Evolutionary conservation across 2,113 vertebrate genomes (phyloP).

Genomic region (Antigone vipio): DNA sequence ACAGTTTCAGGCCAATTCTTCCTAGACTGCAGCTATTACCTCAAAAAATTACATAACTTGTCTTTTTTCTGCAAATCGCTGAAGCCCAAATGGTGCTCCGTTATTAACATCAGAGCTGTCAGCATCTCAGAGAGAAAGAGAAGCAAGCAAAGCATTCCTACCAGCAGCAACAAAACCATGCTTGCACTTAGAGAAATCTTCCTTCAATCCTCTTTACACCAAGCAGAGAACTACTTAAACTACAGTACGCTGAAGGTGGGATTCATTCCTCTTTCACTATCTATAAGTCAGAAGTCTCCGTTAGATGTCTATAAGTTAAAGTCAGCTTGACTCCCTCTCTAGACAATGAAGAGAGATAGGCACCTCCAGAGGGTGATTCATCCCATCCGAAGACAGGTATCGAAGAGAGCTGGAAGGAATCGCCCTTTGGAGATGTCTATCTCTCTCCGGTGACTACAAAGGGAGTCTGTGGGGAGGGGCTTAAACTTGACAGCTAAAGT

Average conservation of each 20-base stretch:
- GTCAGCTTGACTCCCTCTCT: not conserved
- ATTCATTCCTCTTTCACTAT: constrained; percentile 7
- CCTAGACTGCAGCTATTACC: constrained; percentile 49
- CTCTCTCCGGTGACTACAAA: not conserved
- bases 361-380: not conserved
- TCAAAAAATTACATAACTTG: constrained; percentile 63
- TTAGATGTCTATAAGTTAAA: not conserved
- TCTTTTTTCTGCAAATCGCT: constrained; percentile 46
- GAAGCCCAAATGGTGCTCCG: constrained; percentile 27
- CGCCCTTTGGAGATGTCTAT: not conserved
- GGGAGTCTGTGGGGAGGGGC: not conserved
- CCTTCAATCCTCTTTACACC: constrained; percentile 41
- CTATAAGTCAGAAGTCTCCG: not conserved
- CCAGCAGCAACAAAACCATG: constrained; percentile 35
- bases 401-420: not conserved
- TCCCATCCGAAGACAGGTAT: not conserved
- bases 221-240: constrained; percentile 30
- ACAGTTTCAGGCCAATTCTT: constrained; percentile 68
- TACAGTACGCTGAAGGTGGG: not conserved
- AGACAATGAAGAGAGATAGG: not conserved
- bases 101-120: constrained; percentile 68
- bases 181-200: constrained; percentile 39
- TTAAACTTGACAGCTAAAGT: constrained; percentile 11
- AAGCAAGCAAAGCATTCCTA: constrained; percentile 51
- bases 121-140: constrained; percentile 30